Percentiles rank a stretch among this genome's conserved stretches.
These are phyloP conservation scores for Potamarius usumacintae DNA, from an alignment of 2,113 vertebrate species.

Conservation along the genomic window DNA sequence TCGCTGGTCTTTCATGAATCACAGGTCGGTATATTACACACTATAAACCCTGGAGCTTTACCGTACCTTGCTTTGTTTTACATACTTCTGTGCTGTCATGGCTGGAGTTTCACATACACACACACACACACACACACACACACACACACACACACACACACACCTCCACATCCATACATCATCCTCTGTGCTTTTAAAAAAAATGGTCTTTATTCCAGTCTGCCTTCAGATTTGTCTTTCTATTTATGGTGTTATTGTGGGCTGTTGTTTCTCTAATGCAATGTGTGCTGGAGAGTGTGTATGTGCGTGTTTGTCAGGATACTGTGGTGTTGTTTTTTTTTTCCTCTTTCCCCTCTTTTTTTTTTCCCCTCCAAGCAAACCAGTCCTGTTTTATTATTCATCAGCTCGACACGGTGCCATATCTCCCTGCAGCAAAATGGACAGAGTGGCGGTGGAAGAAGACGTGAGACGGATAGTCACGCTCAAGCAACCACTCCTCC, in stretches of 20 bases:
- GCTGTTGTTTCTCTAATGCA: slow-evolving; percentile 43
- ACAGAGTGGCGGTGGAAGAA: slow-evolving; percentile 29
- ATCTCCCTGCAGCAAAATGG: slow-evolving; percentile 58
- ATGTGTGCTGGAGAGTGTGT: slow-evolving; percentile 9
- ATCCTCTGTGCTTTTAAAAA: slow-evolving; percentile 8
- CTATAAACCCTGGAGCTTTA: slow-evolving; percentile 30
- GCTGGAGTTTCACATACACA: slow-evolving; percentile 6
- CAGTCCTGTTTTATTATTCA: slow-evolving; percentile 59
- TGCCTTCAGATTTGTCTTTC: slow-evolving; percentile 35
- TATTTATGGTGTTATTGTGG: slow-evolving; percentile 38
- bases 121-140: background rate
- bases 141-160: background rate
- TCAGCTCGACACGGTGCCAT: slow-evolving; percentile 46
- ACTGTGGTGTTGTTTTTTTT: slow-evolving; percentile 40
- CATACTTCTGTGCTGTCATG: slow-evolving; percentile 11
- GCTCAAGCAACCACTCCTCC: slow-evolving; percentile 47
- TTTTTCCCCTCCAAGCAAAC: slow-evolving; percentile 44
- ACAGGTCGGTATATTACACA: slow-evolving; percentile 9
- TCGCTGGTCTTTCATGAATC: slow-evolving; percentile 21
- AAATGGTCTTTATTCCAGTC: slow-evolving; percentile 23
- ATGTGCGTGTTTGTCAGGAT: slow-evolving; percentile 16
- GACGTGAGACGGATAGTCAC: slow-evolving; percentile 55
- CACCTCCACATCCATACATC: slow-evolving; percentile 44
- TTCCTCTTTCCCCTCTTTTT: background rate
- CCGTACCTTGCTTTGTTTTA: slow-evolving; percentile 7